Evolutionary conservation across 2,797 vertebrate species (phyloP), one percentile per base, ranked within the genome.

Genomic region (Ctenochaetus hawaiiensis): DNA sequence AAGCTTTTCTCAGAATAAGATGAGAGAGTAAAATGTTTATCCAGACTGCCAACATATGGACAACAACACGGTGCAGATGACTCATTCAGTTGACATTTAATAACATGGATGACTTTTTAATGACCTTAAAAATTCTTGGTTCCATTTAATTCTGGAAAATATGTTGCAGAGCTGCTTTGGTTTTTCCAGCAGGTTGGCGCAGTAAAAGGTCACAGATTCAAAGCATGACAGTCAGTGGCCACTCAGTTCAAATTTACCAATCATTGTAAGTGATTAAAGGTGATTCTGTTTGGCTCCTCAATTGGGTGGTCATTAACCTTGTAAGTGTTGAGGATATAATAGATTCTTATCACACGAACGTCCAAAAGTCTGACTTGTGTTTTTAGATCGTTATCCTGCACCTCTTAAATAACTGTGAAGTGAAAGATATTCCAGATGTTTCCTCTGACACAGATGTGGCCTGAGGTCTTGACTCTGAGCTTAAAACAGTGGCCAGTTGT

Each of bases 361-460:
- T 62, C 5, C 10, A 37, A 26, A 45, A 18, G 5, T 64, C 23
- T 14, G 34, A 39, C 57, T 58, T 53, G 44, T 66, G 67, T 72
- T 82, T 73, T 59, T 26, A 22, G 37, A 63, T 79, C 26, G 64
- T 73, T 57, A 67, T 65, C 12, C 0, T 44, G 61, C 63, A 52
- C 14, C 49, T 62, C 56, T 23, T 63, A 30, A 63, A 12, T 65
- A 56, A 41, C 60, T 45, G 34, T 67, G 58, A 62, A 37, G 16
- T 16, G 10, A 64, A 72, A 81, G 53, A 64, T 66, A 39, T 84
- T 86, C 63, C 83, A 84, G 71, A 86, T 85, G 73, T 67, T 86
- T 84, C 61, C 75, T 52, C 54, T 30, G 67, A 80, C 63, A 67
- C 75, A 69, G 63, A 76, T 82, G 52, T 77, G 75, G 59, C 66